Evolutionary conservation across 2,113 vertebrate species (phyloP), one percentile per base, ranked within the genome.

Genomic region (Pyxicephalus adspersus): DNA sequence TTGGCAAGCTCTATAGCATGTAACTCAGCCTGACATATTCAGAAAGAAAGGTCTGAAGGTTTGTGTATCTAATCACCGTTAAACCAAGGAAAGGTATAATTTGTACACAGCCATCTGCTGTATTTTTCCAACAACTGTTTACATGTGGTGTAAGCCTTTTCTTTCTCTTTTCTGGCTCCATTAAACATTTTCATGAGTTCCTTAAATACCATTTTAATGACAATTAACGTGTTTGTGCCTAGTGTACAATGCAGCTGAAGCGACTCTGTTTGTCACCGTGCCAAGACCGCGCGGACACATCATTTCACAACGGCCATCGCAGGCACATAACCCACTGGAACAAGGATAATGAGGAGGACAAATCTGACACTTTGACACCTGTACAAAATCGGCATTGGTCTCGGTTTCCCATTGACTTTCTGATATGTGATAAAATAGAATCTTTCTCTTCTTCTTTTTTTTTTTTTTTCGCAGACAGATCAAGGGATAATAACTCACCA

Each of bases 91-190:
- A 82, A 65, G 71, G 70, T 66, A 66, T 82, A 34, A 75, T 75
- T 66, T 82, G 80, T 38, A 58, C 51, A 58, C 22, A 66, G 45
- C 79, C 80, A 82, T 82, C 80, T 82, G 80, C 23, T 81, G 71
- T 64, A 13, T 65, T 74, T 64, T 58, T 66, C 8, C 15, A 28
- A 45, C 58, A 16, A 38, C 29, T 58, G 19, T 75, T 38, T 82
- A 28, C 71, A 66, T 75, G 50, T 65, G 19, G 50, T 57, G 26
- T 38, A 20, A 60, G 65, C 54, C 15, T 68, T 68, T 68, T 77
- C 64, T 77, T 66, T 28, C 54, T 52, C n/a, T 29, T 74, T 74
- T 74, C 71, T 63, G 64, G 57, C 31, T 29, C 64, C 38, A 63
- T 64, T 60, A 60, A 50, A 64, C 34, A 51, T 26, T 64, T 52